These are phyloP conservation scores for Willisornis vidua DNA, from an alignment of 2,113 vertebrate genomes.

Conservation along the genomic window DNA sequence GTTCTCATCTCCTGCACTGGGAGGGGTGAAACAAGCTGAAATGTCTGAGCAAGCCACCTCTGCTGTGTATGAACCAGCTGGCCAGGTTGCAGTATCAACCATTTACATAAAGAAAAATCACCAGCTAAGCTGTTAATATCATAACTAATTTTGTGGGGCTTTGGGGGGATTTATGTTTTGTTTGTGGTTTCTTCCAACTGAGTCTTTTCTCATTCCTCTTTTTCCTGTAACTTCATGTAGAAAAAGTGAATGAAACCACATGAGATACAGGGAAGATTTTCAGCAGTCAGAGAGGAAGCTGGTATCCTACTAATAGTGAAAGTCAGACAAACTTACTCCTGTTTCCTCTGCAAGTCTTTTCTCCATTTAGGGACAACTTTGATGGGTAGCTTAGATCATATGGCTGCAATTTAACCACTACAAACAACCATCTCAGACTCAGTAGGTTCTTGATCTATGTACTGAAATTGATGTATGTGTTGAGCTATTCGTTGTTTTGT, in stretches of 20 bases:
- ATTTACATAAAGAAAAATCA: neutral
- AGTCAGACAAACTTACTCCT: neutral
- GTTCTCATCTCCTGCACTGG: neutral
- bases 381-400: neutral
- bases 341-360: neutral
- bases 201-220: neutral
- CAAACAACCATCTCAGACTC: neutral
- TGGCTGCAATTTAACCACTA: neutral
- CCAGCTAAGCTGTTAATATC: neutral
- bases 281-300: neutral
- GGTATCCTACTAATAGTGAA: neutral
- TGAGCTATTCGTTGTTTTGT: neutral
- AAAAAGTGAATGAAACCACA: neutral
- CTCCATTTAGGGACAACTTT: neutral
- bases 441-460: neutral
- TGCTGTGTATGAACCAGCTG: neutral
- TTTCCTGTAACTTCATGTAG: neutral
- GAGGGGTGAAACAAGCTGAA: neutral
- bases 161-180: neutral
- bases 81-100: neutral
- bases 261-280: neutral
- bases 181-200: accelerated
- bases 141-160: neutral
- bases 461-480: neutral
- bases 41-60: neutral